Base-by-base conservation (phyloP, 2,888 invertebrate genomes). In the Mythimna ferrago region DNA sequence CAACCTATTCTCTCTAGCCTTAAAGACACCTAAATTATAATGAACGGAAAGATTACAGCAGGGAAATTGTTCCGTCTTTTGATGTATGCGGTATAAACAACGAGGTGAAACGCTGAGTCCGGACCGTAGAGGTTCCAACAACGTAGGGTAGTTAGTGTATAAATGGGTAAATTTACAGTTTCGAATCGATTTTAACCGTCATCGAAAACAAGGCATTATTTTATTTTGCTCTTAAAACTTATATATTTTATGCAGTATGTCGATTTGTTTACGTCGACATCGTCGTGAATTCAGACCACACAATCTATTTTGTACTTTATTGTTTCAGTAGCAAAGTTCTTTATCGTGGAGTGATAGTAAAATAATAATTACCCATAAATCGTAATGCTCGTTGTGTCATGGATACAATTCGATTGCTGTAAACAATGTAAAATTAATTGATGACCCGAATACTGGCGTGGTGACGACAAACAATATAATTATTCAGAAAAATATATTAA, bases 361-460 rank as follows among this genome's bases (percentile, higher is more conserved):
- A 54, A 48, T 44, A 61, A 65, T 57, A 67, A 60, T 32, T 64
- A 19, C 26, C 48, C 11, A 71, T 78, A 71, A 75, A 78, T 75
- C 21, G 69, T 70, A 63, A 75, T 41, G 53, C 51, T 9, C 61
- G 21, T 70, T 63, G 65, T 84, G 66, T 72, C 69, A 72, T 78
- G 53, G 72, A 66, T 70, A 69, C 66, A 73, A 66, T 66, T 75
- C n/a, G 19, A 72, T 66, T 69, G 65, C 26, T 82, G 66, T 72
- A 58, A 66, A 54, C 62, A 75, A 73, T 73, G 53, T 64, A 56
- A 57, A 66, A 41, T 66, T 66, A 75, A 76, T 77, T 75, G 70
- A 65, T 80, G 74, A 67, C 72, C 73, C 66, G 61, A 63, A 77
- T 78, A 64, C 44, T 54, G 44, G 10, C 2, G 19, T 3, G 21